A percentile compares a stretch with the other conserved stretches of the same genome.
phyloP scores from a whole-genome alignment of 2,888 invertebrate species.

The Junonia oenone region DNA sequence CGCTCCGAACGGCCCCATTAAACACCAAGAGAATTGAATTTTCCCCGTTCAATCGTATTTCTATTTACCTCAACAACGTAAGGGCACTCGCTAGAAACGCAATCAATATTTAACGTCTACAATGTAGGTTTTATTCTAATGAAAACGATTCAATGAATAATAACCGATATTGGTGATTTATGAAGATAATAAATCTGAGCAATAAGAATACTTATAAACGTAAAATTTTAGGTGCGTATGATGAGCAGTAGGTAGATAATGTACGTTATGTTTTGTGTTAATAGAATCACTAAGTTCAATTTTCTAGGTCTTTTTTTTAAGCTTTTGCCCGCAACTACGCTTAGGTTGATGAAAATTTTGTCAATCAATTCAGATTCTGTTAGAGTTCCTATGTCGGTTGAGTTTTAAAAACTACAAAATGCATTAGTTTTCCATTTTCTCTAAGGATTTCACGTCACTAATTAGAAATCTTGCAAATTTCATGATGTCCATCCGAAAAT shows the following conservation, averaged over 20 bases:
- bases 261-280: neutral
- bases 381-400: no score
- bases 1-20: slow-evolving; percentile 56
- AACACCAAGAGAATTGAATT: slow-evolving; percentile 50
- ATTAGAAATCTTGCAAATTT: no score
- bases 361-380: no score
- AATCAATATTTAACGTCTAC: neutral
- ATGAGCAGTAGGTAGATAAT: neutral
- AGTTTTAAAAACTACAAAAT: no score
- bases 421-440: no score
- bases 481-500: no score
- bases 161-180: slow-evolving; percentile 8
- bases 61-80: slow-evolving; percentile 41
- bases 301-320: no score
- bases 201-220: neutral
- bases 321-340: no score
- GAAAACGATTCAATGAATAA: slow-evolving; percentile 4
- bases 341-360: no score
- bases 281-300: neutral
- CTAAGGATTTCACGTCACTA: no score
- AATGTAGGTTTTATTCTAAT: neutral
- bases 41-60: slow-evolving; percentile 48
- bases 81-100: slow-evolving; percentile 6
- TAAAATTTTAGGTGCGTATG: neutral
- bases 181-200: neutral